These are phyloP conservation scores for Protaetia brevitarsis DNA, from an alignment of 1,140 invertebrate species.

Conservation along the genomic window DNA sequence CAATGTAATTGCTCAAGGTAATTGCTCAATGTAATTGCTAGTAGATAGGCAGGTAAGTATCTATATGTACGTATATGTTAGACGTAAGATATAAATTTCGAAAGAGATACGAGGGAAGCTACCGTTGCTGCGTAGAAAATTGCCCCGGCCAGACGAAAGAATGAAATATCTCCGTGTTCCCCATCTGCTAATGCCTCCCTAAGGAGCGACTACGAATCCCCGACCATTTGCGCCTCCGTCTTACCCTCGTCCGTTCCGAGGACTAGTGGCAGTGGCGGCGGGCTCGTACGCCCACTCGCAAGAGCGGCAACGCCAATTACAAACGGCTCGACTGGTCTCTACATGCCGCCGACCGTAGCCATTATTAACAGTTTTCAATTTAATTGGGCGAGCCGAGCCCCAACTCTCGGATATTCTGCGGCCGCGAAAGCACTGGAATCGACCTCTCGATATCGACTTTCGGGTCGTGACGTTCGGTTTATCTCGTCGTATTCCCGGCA, in stretches of 20 bases:
- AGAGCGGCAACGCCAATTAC: neutral
- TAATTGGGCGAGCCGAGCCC: neutral
- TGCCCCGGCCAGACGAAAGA: conserved; percentile 2
- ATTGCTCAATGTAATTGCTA: too few species aligned
- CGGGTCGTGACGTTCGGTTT: too few species aligned
- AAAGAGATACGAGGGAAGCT: conserved; percentile 6
- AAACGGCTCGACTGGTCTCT: neutral
- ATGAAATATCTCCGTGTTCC: conserved; percentile 8
- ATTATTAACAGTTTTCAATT: conserved; percentile 10
- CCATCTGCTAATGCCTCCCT: neutral
- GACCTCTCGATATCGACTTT: neutral
- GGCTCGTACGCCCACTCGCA: neutral
- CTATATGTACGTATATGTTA: too few species aligned
- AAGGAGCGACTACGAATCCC: neutral
- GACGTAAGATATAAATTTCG: neutral
- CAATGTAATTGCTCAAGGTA: too few species aligned
- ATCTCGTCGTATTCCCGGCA: too few species aligned
- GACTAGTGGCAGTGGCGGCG: neutral
- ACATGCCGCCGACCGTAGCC: neutral
- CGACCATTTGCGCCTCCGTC: neutral
- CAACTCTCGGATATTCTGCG: neutral
- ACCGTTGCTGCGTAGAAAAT: neutral
- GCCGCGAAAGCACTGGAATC: neutral
- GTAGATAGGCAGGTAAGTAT: too few species aligned
- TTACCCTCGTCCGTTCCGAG: neutral